phyloP scores from a whole-genome alignment of 2,888 invertebrate species.

The Cosmia pyralina region DNA sequence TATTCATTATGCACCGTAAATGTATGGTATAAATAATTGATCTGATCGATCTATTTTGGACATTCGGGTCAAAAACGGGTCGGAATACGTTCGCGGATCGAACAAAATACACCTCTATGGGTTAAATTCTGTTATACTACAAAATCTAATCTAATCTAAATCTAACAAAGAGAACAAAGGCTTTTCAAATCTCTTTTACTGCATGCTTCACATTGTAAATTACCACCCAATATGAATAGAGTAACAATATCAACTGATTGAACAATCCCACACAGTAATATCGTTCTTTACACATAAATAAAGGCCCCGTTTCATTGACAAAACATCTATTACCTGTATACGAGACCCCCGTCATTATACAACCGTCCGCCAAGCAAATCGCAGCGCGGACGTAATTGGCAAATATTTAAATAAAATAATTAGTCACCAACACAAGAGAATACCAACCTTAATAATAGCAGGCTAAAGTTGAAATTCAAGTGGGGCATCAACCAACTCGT shows the following conservation, averaged over 20 bases:
- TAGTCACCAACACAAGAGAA: conserved; percentile 54
- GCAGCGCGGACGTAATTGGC: conserved; percentile 68
- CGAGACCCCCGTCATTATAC: conserved; percentile 49
- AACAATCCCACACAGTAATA: conserved; percentile 21
- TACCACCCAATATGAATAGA: conserved; percentile 27
- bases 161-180: background rate
- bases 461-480: conserved; percentile 44
- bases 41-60: background rate
- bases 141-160: background rate
- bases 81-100: too few species aligned
- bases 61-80: background rate
- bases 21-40: background rate
- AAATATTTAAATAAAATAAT: conserved; percentile 76
- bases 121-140: background rate
- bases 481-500: conserved; percentile 75
- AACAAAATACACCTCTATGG: background rate
- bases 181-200: background rate
- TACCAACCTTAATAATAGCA: conserved; percentile 35
- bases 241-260: conserved; percentile 42
- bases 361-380: conserved; percentile 64
- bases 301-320: conserved; percentile 53
- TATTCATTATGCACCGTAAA: too few species aligned
- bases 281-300: conserved; percentile 38
- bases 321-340: conserved; percentile 52
- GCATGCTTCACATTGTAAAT: background rate